Evolutionary conservation across 1,140 invertebrate genomes (phyloP), one percentile per base, ranked within the genome.

Genomic region (Ruditapes philippinarum): DNA sequence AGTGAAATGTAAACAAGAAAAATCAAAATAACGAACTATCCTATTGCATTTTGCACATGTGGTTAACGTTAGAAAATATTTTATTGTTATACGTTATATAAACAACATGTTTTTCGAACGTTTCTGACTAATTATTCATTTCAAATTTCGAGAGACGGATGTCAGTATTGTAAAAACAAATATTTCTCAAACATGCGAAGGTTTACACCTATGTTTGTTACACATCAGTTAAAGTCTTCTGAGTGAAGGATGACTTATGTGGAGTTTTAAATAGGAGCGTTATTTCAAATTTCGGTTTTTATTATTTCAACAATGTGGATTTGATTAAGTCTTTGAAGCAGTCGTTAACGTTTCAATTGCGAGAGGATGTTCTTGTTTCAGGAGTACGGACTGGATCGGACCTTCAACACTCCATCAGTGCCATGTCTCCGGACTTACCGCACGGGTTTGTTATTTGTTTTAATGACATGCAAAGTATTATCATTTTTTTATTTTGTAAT

Each of bases 11-110:
- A 62, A 62, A 62, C 57, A 62, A 5, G n/a, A 62, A 28, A 62
- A 25, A 62, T 62, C 57, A 28, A 62, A 62, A 62, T 62, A 62
- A 62, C 57, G n/a, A 62, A 62, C 57, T 62, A 62, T 62, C 57
- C 57, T 5, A 28, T 28, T 62, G 57, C 57, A 62, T 62, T 62
- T 25, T 62, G 57, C 57, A 62, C 57, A 62, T 28, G 57, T 62
- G 57, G 57, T 62, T 62, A 28, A 28, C 57, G n/a, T 62, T 62
- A 62, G 57, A 62, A 62, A 28, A 7, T 62, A 62, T 7, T 57
- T 57, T 57, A 14, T 57, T 57, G 7, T 22, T 57, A 3, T 57
- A 57, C n/a, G 57, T 28, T 4, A 28, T 28, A 28, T 28, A 62
- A 62, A 28, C 57, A n/a, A 62, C 14, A 62, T 28, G 25, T 62